Base-by-base conservation (phyloP, 2,888 invertebrate species). In the Sinopyrophorus schimmeli region DNA sequence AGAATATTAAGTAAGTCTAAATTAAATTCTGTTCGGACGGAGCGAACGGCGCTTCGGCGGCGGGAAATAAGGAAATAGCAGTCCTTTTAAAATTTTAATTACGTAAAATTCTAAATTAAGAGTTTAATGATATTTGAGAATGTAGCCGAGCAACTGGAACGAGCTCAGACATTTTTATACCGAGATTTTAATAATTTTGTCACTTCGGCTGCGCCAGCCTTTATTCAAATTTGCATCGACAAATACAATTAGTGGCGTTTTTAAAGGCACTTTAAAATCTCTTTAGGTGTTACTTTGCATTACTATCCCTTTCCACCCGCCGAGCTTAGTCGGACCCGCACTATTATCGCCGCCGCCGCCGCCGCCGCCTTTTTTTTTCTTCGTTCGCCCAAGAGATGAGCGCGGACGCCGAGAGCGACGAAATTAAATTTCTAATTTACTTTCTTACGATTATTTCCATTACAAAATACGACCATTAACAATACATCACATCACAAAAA, bases 41-140 rank as follows among this genome's bases (percentile, higher is more conserved):
- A 35, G 23, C 16, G 32, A 35, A 35, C 23, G 23, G 37, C 16
- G 28, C 11, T 14, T 30, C 28, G 15, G n/a, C 38, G 26, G 28
- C 23, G 17, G 35, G 35, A 34, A 44, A 39, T 38, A 23, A 46
- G 39, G 40, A 48, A 32, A 49, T 38, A 46, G 32, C 46, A 43
- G 41, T 47, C 47, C 50, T 51, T 50, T 54, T 52, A 55, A 42
- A 55, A 55, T 55, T 50, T 55, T 55, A 55, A 55, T 55, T 55
- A 52, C 49, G 52, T 42, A 31, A 47, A 51, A 48, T 52, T 52
- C 41, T 46, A 52, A 54, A 55, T 55, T 51, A 51, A 54, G 54
- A 47, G 44, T 54, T 54, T 50, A 54, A 54, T 47, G 54, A 43
- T 54, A 51, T 54, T 54, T 47, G 39, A 50, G 47, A 40, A 46